Evolutionary conservation across 2,113 vertebrate species (phyloP), one percentile per base, ranked within the genome.

Genomic region (Aegotheles bennettii): DNA sequence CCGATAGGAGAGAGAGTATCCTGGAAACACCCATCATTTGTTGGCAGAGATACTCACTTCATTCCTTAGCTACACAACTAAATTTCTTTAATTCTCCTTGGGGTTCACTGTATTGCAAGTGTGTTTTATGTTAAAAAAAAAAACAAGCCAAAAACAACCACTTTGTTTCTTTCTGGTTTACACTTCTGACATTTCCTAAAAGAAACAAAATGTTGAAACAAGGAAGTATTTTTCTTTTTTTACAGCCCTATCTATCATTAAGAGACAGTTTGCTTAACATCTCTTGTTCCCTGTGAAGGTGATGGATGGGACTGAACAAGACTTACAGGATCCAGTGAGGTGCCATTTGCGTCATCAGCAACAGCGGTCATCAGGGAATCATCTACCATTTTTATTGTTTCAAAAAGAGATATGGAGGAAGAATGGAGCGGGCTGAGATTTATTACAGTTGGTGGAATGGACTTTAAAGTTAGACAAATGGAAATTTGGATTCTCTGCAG

Each of bases 161-260:
- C n/a, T 94, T 71, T 61, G 28, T 79, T 97, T 95, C 77, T 75
- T 96, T 97, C 88, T 97, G 90, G 35, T 96, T 96, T 92, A 94
- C 68, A 65, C 91, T 86, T 65, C 57, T 88, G 86, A 96, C 70
- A 90, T 96, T 92, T 97, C 74, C 88, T 56, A 48, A 90, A 93
- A 82, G 79, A 80, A 89, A 65, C 25, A 84, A 93, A 83, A 82
- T 71, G 54, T 47, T 94, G 85, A 80, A 92, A 85, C 54, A 82
- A 81, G 60, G 31, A 93, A 73, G 53, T 56, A 16, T 84, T 89
- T 86, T 94, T 73, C 21, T 50, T 68, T 89, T n/a, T 88, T 91
- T 74, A 67, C 31, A 91, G 73, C 48, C 54, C 54, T 83, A 95
- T 94, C 86, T 91, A 74, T 96, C 91, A 77, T 81, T 51, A 85